Base-by-base conservation (phyloP, 2,113 vertebrate species). In the Semnornis frantzii region DNA sequence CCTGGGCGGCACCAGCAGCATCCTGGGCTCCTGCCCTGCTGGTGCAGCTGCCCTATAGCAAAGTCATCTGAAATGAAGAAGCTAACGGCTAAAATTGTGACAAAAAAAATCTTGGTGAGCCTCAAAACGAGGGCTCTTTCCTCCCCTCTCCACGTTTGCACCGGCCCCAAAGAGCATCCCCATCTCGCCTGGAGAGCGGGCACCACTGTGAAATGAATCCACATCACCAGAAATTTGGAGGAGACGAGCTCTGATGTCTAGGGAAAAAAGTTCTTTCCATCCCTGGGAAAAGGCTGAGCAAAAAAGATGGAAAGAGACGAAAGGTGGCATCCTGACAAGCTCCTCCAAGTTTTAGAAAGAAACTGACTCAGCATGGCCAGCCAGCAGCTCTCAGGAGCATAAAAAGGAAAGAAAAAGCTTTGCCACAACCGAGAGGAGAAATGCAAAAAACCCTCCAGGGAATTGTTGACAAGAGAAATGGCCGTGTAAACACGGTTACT, bases 41-140 rank as follows among this genome's bases (percentile, higher is more conserved):
- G 3, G 72, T 3, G 4, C 28, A n/a, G 70, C 85, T 0, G 5
- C 74, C 63, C 82, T 4, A 3, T 0, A 52, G 78, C 81, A n/a
- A 75, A 82, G 50, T 50, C 64, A 52, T 62, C 81, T 58, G 64
- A 95, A 96, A 95, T 58, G 78, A 87, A 92, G 92, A 87, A 87
- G 85, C 72, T 28, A 42, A 85, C 2, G 33, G 90, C 92, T 95
- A 87, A 84, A 87, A 91, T 68, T 37, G 70, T 77, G 69, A 84
- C 81, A 90, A 80, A 75, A 60, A 57, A 30, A 14, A 2, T 19
- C 85, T 55, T 2, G 3, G 70, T 3, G 57, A 75, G 87, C 70
- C 87, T 83, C 89, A 87, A 94, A 96, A 94, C 0, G 6, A 91
- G 48, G 62, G 62, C 76, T 92, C 84, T 15, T 64, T 31, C 39